phyloP scores from a whole-genome alignment of 2,888 invertebrate species.

The Mesorhabditis belari region DNA sequence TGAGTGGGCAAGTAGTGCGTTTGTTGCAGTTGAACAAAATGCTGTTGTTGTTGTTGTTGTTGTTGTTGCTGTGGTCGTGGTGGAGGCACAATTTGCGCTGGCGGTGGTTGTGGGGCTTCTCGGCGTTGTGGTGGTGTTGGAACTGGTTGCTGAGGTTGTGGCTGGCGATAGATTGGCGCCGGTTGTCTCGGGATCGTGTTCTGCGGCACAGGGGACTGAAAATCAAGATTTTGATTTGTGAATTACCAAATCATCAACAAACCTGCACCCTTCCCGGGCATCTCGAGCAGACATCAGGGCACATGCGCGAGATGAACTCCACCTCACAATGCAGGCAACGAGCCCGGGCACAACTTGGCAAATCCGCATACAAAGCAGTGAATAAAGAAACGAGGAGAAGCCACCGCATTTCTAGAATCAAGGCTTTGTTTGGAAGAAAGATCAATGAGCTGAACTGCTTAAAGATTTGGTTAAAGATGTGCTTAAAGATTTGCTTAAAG shows the following conservation, averaged over 20 bases:
- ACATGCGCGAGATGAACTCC: conserved; percentile 42
- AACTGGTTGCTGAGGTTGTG: too few species aligned
- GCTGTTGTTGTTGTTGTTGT: conserved; percentile 1
- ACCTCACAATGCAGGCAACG: conserved; percentile 47
- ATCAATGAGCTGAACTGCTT: too few species aligned
- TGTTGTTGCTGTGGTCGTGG: background rate
- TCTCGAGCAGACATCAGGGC: conserved; percentile 25
- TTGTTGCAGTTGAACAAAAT: conserved; percentile 1
- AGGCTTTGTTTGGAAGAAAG: too few species aligned
- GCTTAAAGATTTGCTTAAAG: too few species aligned
- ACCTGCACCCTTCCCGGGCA: conserved; percentile 3
- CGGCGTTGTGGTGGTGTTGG: too few species aligned
- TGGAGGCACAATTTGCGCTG: too few species aligned
- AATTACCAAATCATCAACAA: background rate
- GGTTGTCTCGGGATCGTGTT: background rate
- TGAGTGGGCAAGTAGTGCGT: background rate
- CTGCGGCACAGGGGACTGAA: background rate
- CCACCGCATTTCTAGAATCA: too few species aligned
- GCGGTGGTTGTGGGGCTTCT: background rate
- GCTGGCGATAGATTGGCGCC: too few species aligned
- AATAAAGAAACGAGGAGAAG: too few species aligned
- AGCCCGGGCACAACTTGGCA: conserved; percentile 45
- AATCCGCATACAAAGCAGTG: conserved; percentile 29
- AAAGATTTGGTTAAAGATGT: too few species aligned
- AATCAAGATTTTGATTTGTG: too few species aligned